Evolutionary conservation across 2,797 vertebrate species (phyloP).

Genomic region (Sciurus vulgaris): DNA sequence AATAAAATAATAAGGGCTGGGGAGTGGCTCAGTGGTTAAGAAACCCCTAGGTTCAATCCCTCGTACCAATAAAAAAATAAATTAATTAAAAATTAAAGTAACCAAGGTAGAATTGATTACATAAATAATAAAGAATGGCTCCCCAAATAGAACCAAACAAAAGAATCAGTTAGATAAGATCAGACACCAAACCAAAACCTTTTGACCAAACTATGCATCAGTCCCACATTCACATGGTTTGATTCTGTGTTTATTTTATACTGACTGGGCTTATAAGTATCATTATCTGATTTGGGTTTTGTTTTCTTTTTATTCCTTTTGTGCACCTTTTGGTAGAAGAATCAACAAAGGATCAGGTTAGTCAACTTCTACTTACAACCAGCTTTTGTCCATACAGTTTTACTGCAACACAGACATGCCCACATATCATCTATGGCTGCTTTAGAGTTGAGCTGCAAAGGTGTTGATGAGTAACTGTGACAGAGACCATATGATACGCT

Average conservation of each 20-base stretch:
- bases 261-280: not conserved
- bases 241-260: not conserved
- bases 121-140: not conserved
- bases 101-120: not conserved
- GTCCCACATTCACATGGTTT: not conserved
- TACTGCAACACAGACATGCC: not conserved
- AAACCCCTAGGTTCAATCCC: no score
- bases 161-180: not conserved
- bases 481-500: not conserved
- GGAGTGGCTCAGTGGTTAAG: no score
- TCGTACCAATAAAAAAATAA: no score
- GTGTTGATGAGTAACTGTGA: not conserved
- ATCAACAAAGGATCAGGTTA: not conserved
- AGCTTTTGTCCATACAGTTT: slow-evolving; percentile 2
- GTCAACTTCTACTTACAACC: not conserved
- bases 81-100: not conserved
- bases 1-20: no score
- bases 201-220: slow-evolving; percentile 13
- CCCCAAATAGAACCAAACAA: slow-evolving; percentile 2
- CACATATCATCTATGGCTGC: not conserved
- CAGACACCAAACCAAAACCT: slow-evolving; percentile 18
- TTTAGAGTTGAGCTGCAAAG: slow-evolving; percentile 8
- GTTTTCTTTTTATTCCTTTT: slow-evolving; percentile 31
- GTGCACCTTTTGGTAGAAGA: slow-evolving; percentile 8
- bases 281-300: not conserved